These are phyloP conservation scores for Harmothoe impar DNA, from an alignment of 2,888 invertebrate genomes.

Conservation along the genomic window DNA sequence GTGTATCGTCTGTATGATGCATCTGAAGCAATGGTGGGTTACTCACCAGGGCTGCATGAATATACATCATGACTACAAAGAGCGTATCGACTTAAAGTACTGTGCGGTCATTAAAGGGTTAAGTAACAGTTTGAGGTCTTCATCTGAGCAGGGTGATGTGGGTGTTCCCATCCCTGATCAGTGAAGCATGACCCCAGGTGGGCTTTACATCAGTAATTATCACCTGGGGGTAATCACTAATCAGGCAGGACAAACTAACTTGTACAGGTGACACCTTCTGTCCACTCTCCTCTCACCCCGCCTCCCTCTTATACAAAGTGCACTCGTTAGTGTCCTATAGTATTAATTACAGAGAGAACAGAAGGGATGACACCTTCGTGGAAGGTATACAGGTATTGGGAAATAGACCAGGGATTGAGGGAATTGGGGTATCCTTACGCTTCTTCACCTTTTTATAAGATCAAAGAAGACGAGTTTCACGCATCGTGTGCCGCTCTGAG, in stretches of 20 bases:
- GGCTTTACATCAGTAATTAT: constrained; percentile 14
- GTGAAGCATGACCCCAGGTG: background rate
- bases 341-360: constrained; percentile 5
- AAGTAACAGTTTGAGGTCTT: too few species aligned
- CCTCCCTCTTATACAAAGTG: background rate
- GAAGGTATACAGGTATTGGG: too few species aligned
- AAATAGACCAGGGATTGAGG: background rate
- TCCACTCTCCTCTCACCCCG: background rate
- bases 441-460: background rate
- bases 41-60: too few species aligned
- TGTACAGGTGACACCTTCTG: constrained; percentile 1
- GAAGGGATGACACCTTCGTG: too few species aligned
- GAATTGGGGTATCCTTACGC: background rate
- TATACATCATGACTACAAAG: too few species aligned
- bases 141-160: background rate
- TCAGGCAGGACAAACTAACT: constrained; percentile 33
- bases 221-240: constrained; percentile 29
- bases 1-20: too few species aligned
- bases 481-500: background rate
- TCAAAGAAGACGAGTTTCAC: constrained; percentile 4
- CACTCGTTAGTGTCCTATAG: background rate
- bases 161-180: too few species aligned
- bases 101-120: too few species aligned
- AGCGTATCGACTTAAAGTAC: too few species aligned
- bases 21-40: too few species aligned